Conservation (phyloP, 2,888 invertebrate genomes). For the Aphrophora alni region DNA sequence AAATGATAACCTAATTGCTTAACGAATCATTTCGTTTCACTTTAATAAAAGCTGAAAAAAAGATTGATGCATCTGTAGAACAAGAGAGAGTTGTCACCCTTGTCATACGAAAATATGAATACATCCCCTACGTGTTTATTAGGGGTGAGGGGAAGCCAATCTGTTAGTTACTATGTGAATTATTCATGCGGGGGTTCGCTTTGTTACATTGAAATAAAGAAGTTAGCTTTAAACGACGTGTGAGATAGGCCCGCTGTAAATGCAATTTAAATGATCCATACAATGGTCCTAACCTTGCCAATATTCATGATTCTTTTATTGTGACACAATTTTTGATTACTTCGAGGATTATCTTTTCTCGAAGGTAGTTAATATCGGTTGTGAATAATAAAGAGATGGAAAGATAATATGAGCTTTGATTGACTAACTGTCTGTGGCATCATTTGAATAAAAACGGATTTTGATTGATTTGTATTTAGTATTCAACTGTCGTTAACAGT, state of each 20-base stretch:
- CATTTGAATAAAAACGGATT: constrained; percentile 4
- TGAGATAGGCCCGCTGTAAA: background rate
- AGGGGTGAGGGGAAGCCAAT: constrained; percentile 33
- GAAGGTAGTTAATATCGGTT: background rate
- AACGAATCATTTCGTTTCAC: background rate
- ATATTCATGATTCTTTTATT: background rate
- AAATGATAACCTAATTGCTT: background rate
- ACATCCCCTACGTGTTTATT: constrained; percentile 37
- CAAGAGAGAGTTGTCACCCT: constrained; percentile 25
- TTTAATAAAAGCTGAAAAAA: background rate
- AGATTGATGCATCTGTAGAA: background rate
- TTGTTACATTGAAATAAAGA: background rate
- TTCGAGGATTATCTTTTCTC: background rate
- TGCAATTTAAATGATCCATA: background rate
- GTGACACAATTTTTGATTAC: background rate
- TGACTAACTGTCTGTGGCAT: background rate
- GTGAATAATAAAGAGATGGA: background rate
- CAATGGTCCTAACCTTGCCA: background rate
- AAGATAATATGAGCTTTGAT: background rate
- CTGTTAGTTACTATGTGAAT: constrained; percentile 20
- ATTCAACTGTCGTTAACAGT: no score
- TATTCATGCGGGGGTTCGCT: background rate
- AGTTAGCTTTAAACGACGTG: background rate
- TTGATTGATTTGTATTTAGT: background rate
- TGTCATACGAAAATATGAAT: constrained; percentile 33